Evolutionary conservation across 2,113 vertebrate species (phyloP).

Genomic region (Rutilus rutilus): DNA sequence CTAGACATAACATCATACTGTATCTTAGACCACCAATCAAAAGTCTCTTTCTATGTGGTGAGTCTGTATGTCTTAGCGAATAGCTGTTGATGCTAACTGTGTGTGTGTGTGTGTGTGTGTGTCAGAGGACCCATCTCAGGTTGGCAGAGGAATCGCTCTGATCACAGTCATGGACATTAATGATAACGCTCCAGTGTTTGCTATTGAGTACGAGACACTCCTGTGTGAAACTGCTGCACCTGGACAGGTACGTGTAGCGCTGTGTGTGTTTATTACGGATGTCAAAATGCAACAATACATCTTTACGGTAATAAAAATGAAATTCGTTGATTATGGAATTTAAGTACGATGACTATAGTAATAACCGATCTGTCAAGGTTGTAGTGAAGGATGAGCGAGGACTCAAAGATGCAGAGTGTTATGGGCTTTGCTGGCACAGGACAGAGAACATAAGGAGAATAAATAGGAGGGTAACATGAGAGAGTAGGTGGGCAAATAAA

Average conservation of each 20-base stretch:
- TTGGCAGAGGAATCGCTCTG: slow-evolving; percentile 86
- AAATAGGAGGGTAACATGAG: no score
- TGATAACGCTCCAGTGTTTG: slow-evolving; percentile 94
- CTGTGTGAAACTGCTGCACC: slow-evolving; percentile 89
- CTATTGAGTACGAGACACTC: slow-evolving; percentile 90
- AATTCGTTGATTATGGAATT: not conserved
- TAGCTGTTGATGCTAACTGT: not conserved
- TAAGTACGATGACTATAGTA: not conserved
- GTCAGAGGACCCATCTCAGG: slow-evolving; percentile 89
- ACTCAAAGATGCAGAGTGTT: no score
- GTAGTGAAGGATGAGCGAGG: no score
- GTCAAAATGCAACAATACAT: not conserved
- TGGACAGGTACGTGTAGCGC: slow-evolving; percentile 80
- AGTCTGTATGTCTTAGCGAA: not conserved
- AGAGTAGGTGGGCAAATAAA: no score
- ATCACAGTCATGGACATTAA: slow-evolving; percentile 92
- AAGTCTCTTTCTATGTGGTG: not conserved
- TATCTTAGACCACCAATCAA: not conserved
- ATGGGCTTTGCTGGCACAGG: no score
- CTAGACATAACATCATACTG: not conserved
- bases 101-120: slow-evolving; percentile 52
- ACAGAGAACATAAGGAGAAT: no score
- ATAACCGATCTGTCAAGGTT: not conserved
- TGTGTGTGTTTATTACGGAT: not conserved
- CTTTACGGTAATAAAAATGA: not conserved